Evolutionary conservation across 2,888 invertebrate genomes (phyloP), one percentile per base, ranked within the genome.

Genomic region (Hololepta plana): DNA sequence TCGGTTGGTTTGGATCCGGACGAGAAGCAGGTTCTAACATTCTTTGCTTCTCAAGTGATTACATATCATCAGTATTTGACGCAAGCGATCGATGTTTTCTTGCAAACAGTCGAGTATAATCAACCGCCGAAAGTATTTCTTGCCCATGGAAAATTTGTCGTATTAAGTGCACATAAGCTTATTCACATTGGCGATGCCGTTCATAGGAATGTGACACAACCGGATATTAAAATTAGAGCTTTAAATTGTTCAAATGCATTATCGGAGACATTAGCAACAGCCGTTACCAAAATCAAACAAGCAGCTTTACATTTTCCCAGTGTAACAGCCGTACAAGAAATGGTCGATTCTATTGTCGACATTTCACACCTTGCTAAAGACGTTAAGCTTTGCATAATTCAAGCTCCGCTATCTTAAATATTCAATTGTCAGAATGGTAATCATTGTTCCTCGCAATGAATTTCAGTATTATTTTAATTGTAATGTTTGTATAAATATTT

Each of bases 111-210:
- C 20, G 87, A 88, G 45, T 80, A 79, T 53, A 90, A 88, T 45
- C 85, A 90, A 49, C 88, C 90, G 19, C 93, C 95, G 1, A 84
- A 85, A 54, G 77, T 75, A 35, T 91, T 91, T 53, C 73, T 93
- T 26, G 85, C 87, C 8, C 84, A 90, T 49, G 84, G 87, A 27
- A 93, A 93, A 53, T 88, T 88, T 53, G 88, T 95, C 6, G 84
- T 93, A 16, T 64, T 95, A 24, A 84, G 84, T 49, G 91, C 90
- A 13, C 91, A 93, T 48, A 76, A 90, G 50, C 64, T 95, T 45
- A 85, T 95, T 11, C 81, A 85, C 48, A 90, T 91, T 33, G 91
- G 91, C 26, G 93, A 95, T 57, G 87, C 82, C 24, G 80, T 93
- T 14, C 77, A 88, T 50, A 71, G 84, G 41, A 87, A 87, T 52